Conservation (phyloP, 2,113 vertebrate species). For the Chlorocebus sabaeus region DNA sequence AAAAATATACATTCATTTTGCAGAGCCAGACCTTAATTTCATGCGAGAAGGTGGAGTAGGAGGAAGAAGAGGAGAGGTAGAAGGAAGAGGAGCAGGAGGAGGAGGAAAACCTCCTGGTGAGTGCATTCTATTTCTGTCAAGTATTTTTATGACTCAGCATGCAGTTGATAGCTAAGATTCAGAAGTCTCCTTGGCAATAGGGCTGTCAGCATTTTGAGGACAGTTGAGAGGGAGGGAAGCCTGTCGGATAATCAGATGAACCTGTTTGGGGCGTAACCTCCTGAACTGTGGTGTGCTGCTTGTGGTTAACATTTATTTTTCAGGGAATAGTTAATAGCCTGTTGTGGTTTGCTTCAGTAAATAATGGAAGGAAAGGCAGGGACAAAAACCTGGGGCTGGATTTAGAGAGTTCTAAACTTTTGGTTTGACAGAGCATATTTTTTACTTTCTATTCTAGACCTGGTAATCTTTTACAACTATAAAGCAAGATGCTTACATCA, state of each 20-base stretch:
- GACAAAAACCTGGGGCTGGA: not conserved
- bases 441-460: not conserved
- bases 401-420: not conserved
- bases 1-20: not conserved
- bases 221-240: not conserved
- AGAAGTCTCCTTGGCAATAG: not conserved
- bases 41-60: not conserved
- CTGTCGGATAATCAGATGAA: not conserved
- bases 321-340: not conserved
- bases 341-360: not conserved
- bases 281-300: not conserved
- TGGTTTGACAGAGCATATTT: not conserved
- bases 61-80: not conserved
- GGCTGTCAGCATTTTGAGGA: not conserved
- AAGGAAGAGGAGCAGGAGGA: not conserved
- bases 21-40: slow-evolving; percentile 8
- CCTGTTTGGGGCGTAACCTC: not conserved
- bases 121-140: slow-evolving; percentile 63
- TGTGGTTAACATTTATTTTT: not conserved
- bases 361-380: not conserved
- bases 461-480: not conserved
- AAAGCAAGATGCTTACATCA: not conserved
- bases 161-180: not conserved
- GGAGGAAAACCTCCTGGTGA: not conserved
- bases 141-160: slow-evolving; percentile 55